A percentile compares a stretch with the other conserved stretches of the same genome.
Conservation (phyloP, 2,797 vertebrate species). For the Ctenopoma multispine region DNA sequence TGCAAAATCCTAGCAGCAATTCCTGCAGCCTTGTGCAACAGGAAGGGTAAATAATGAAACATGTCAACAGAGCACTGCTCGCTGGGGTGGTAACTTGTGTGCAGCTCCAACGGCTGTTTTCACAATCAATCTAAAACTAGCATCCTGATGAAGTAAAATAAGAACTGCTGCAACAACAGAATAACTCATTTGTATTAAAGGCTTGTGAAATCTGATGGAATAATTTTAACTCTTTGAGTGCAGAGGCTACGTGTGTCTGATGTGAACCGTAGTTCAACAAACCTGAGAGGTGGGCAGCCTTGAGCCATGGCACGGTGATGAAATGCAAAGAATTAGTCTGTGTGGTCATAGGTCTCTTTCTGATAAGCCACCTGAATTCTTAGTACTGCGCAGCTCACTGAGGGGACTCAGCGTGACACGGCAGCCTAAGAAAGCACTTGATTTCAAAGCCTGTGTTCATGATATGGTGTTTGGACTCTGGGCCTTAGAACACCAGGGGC, state of each 20-base stretch:
- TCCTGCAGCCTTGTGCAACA: slow-evolving; percentile 65
- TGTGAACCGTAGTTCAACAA: slow-evolving; percentile 61
- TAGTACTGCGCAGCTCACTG: slow-evolving; percentile 34
- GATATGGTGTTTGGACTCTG: slow-evolving; percentile 56
- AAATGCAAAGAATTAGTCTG: slow-evolving; percentile 65
- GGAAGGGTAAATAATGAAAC: slow-evolving; percentile 75
- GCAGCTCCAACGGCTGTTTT: slow-evolving; percentile 56
- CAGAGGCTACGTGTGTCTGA: slow-evolving; percentile 18
- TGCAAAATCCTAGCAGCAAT: slow-evolving; percentile 48
- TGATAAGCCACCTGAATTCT: slow-evolving; percentile 72
- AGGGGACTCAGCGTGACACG: slow-evolving; percentile 58
- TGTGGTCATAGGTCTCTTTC: slow-evolving; percentile 67
- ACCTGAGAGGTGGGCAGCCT: slow-evolving; percentile 45
- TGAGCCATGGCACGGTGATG: slow-evolving; percentile 48
- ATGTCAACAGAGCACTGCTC: slow-evolving; percentile 63
- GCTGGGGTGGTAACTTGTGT: slow-evolving; percentile 49
- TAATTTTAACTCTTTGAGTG: slow-evolving; percentile 19
- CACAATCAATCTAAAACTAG: slow-evolving; percentile 56
- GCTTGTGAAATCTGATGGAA: slow-evolving; percentile 26
- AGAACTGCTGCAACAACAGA: slow-evolving; percentile 37
- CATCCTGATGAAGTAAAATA: slow-evolving; percentile 52
- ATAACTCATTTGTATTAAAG: slow-evolving; percentile 39
- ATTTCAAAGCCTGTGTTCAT: slow-evolving; percentile 64
- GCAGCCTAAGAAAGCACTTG: slow-evolving; percentile 53
- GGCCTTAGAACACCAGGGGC: slow-evolving; percentile 52